A percentile compares a stretch with the other conserved stretches of the same genome.
These are phyloP conservation scores for Leptoclinus maculatus DNA, from an alignment of 2,797 vertebrate species.

Conservation along the genomic window DNA sequence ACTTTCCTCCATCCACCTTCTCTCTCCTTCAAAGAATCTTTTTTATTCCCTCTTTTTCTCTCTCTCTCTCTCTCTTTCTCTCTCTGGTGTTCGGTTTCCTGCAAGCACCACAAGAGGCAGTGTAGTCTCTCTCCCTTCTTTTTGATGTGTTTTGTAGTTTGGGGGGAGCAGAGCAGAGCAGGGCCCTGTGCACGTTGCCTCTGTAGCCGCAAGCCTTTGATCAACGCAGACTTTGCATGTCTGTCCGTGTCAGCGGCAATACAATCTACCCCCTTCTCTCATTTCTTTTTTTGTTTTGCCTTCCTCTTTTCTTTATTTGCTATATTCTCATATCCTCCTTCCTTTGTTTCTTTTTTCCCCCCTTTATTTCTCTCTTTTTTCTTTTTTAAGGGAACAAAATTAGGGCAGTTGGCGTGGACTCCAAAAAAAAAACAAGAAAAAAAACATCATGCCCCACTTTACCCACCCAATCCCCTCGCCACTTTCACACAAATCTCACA, in stretches of 20 bases:
- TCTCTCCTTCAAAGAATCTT: constrained; percentile 48
- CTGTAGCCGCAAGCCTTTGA: constrained; percentile 72
- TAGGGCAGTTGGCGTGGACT: constrained; percentile 87
- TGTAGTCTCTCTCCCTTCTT: constrained; percentile 60
- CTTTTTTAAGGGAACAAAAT: constrained; percentile 83
- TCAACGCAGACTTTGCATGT: constrained; percentile 76
- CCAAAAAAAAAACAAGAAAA: constrained; percentile 82
- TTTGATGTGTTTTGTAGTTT: constrained; percentile 64
- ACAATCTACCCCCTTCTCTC: constrained; percentile 63
- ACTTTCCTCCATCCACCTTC: constrained; percentile 50
- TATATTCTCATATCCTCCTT: constrained; percentile 72
- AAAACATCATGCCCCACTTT: constrained; percentile 79
- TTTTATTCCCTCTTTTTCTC: constrained; percentile 45
- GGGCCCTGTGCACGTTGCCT: constrained; percentile 72
- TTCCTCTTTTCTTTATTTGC: constrained; percentile 66
- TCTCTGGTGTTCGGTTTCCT: constrained; percentile 77
- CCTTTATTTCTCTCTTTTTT: constrained; percentile 66
- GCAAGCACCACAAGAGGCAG: constrained; percentile 76
- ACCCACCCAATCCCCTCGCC: constrained; percentile 76
- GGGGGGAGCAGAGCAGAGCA: constrained; percentile 63
- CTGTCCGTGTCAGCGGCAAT: constrained; percentile 71
- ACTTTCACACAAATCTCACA: constrained; percentile 77
- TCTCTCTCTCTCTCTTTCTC: constrained; percentile 56
- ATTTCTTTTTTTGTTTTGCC: constrained; percentile 67
- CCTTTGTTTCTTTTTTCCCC: constrained; percentile 66